phyloP scores from a whole-genome alignment of 2,113 vertebrate species.

The Strix uralensis region DNA sequence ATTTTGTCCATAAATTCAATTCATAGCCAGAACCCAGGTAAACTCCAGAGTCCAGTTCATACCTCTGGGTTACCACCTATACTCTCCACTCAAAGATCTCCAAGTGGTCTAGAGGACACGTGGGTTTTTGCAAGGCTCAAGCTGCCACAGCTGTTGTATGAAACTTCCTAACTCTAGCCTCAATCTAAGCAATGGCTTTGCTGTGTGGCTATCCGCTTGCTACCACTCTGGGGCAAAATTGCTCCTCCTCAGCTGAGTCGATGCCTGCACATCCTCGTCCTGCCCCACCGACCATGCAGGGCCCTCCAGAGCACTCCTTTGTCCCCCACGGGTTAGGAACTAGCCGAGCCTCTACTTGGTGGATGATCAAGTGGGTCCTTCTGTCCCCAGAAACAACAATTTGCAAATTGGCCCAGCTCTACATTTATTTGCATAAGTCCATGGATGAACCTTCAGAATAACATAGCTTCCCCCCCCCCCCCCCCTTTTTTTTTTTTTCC shows the following conservation, averaged over 20 bases:
- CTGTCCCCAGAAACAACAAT: neutral
- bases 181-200: neutral
- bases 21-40: neutral
- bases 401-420: neutral
- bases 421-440: neutral
- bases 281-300: neutral
- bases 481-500: neutral
- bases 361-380: neutral
- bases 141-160: accelerated
- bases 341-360: neutral
- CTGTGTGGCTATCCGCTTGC: neutral
- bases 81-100: neutral
- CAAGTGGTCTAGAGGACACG: neutral
- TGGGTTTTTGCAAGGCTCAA: neutral
- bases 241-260: neutral
- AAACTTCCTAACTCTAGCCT: neutral
- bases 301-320: neutral
- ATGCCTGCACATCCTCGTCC: neutral
- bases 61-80: neutral
- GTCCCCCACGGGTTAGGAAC: neutral
- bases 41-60: neutral
- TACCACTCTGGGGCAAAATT: neutral
- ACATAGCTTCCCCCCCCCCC: neutral
- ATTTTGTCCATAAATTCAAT: neutral
- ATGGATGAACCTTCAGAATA: neutral